phyloP scores from a whole-genome alignment of 1,140 invertebrate species.

The Portunus trituberculatus region DNA sequence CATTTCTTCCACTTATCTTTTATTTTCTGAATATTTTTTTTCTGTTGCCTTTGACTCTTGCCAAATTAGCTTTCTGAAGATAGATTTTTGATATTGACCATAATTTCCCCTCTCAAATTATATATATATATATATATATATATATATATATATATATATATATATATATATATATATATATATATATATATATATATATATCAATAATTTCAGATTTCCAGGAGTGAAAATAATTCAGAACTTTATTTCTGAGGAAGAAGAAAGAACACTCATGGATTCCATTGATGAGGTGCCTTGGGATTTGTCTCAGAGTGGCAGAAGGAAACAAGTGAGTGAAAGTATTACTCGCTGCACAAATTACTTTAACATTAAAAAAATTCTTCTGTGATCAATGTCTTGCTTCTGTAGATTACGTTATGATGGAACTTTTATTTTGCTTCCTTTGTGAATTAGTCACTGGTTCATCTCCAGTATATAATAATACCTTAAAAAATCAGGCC shows the following conservation, averaged over 20 bases:
- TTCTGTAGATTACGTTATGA: too few species aligned
- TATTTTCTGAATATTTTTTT: too few species aligned
- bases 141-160: too few species aligned
- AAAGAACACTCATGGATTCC: slow-evolving; percentile 84
- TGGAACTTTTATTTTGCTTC: too few species aligned
- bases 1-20: background rate
- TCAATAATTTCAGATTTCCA: slow-evolving; percentile 79
- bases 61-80: too few species aligned
- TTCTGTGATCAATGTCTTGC: too few species aligned
- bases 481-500: background rate
- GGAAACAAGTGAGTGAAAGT: slow-evolving; percentile 86
- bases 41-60: too few species aligned
- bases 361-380: too few species aligned
- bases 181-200: slow-evolving; percentile 41
- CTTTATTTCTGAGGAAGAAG: slow-evolving; percentile 89
- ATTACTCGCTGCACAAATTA: background rate
- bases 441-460: background rate
- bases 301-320: slow-evolving; percentile 95
- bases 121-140: too few species aligned
- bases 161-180: too few species aligned
- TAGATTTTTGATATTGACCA: too few species aligned
- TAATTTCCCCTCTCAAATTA: too few species aligned
- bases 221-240: slow-evolving; percentile 82
- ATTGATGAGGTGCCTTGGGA: slow-evolving; percentile 94
- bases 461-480: background rate